A percentile compares a stretch with the other conserved stretches of the same genome.
Evolutionary conservation across 2,888 invertebrate genomes (phyloP).

Genomic region (Galerucella calmariensis): DNA sequence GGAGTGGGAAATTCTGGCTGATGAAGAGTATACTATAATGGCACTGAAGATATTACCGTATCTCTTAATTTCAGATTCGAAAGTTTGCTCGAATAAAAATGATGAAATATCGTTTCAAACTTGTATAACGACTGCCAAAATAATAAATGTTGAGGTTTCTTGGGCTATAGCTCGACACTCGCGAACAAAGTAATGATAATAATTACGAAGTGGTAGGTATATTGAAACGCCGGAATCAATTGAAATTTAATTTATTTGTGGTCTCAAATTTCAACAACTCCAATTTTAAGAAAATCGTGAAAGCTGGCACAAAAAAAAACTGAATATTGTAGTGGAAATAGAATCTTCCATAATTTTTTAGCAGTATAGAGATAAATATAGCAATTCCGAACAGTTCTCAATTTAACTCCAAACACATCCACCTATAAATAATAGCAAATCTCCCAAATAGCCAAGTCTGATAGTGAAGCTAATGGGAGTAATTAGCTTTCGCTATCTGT

Average conservation of each 20-base stretch:
- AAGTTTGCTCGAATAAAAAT: conserved; percentile 33
- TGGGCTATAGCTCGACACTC: background rate
- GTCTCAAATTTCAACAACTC: background rate
- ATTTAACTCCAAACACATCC: conserved; percentile 1
- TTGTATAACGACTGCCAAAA: conserved; percentile 31
- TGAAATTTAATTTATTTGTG: background rate
- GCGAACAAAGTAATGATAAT: background rate
- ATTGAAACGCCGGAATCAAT: background rate
- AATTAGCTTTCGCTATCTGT: conserved; percentile 34
- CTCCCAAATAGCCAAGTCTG: conserved; percentile 9
- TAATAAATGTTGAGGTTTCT: conserved; percentile 29
- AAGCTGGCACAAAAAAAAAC: no score
- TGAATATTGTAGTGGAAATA: no score
- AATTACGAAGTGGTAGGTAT: background rate
- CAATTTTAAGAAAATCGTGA: background rate
- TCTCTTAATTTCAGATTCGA: conserved; percentile 39
- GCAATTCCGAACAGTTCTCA: background rate
- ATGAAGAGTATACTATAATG: conserved; percentile 28
- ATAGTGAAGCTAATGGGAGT: conserved; percentile 34
- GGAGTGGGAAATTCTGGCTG: background rate
- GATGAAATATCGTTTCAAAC: conserved; percentile 33
- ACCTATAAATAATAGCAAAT: conserved; percentile 10
- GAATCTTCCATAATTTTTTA: background rate
- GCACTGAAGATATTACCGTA: conserved; percentile 33
- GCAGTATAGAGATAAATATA: background rate